Evolutionary conservation across 2,888 invertebrate genomes (phyloP), one percentile per base, ranked within the genome.

Genomic region (Tyria jacobaeae): DNA sequence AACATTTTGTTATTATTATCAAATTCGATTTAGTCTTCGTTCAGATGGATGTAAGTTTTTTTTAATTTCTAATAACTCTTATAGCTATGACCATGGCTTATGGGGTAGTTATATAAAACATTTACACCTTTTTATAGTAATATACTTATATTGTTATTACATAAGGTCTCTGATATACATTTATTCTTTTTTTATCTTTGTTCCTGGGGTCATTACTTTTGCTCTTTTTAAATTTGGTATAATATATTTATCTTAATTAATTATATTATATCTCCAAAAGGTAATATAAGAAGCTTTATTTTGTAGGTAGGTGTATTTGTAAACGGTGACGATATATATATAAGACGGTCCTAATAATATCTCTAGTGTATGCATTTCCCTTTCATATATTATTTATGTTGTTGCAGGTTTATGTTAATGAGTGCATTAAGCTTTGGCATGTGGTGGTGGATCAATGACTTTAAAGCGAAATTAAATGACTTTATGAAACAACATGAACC

Each of bases 361-460:
- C n/a, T n/a, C n/a, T n/a, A n/a, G n/a, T n/a, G n/a, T 51, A 9
- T 17, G 9, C 2, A 50, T 21, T 6, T 27, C 10, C 25, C n/a
- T 25, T 3, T 10, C 1, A 9, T 37, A 14, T 6, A n/a, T 17
- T 54, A 35, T 39, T 27, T 34, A 6, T 55, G 14, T 31, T 55
- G 55, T 55, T 55, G 7, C 55, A 55, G 55, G 21, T 56, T 48
- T 56, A 56, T 48, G 48, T 48, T 48, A n/a, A 10, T 56, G n/a
- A 25, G 48, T 21, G 47, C 56, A 25, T 3, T 48, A 3, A 48
- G 56, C 37, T 56, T 56, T 31, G 55, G 55, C 2, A 3, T 37
- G 17, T 48, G 47, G 47, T 48, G 48, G 56, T 56, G 47, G 47
- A 48, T 35, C 47, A 48, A 55, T 55, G 55, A 55, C 15, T 31